Conservation (phyloP, 1,140 invertebrate species). For the Ceratina japonica region DNA sequence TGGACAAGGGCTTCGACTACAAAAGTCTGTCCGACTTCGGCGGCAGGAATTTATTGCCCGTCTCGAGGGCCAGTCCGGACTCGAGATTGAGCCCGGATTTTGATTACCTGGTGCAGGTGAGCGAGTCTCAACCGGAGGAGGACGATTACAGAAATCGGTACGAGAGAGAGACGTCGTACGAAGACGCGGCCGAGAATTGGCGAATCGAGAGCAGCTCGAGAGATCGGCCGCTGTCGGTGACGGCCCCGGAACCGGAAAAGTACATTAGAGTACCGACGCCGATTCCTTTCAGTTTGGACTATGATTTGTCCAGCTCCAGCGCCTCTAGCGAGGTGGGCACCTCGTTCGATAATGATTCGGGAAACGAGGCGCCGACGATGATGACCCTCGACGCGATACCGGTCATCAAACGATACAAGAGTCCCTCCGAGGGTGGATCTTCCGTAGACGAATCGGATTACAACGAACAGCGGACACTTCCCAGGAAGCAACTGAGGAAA, state of each 20-base stretch:
- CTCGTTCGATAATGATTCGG: slow-evolving; percentile 70
- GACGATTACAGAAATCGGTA: not conserved
- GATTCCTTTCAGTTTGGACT: slow-evolving; percentile 63
- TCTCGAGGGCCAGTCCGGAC: slow-evolving; percentile 49
- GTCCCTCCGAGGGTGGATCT: slow-evolving; percentile 65
- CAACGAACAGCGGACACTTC: not conserved
- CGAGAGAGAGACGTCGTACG: slow-evolving; percentile 31
- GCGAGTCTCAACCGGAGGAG: slow-evolving; percentile 4
- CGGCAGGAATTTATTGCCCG: slow-evolving; percentile 54
- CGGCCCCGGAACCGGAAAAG: slow-evolving; percentile 46
- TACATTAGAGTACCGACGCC: slow-evolving; percentile 73
- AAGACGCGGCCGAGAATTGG: slow-evolving; percentile 33
- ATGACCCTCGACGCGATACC: slow-evolving; percentile 54
- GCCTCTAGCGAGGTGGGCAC: slow-evolving; percentile 66
- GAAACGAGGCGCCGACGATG: slow-evolving; percentile 66
- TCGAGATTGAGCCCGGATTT: slow-evolving; percentile 66
- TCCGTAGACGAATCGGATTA: slow-evolving; percentile 60
- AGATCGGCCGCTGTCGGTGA: slow-evolving; percentile 34
- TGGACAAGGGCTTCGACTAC: slow-evolving; percentile 63
- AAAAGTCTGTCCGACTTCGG: slow-evolving; percentile 70
- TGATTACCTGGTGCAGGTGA: slow-evolving; percentile 25
- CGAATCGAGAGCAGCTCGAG: slow-evolving; percentile 23
- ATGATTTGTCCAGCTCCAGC: slow-evolving; percentile 60
- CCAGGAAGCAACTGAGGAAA: slow-evolving; percentile 26
- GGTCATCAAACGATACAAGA: slow-evolving; percentile 47